Evolutionary conservation across 2,797 vertebrate species (phyloP), one percentile per base, ranked within the genome.

Genomic region (Acanthiza pusilla): DNA sequence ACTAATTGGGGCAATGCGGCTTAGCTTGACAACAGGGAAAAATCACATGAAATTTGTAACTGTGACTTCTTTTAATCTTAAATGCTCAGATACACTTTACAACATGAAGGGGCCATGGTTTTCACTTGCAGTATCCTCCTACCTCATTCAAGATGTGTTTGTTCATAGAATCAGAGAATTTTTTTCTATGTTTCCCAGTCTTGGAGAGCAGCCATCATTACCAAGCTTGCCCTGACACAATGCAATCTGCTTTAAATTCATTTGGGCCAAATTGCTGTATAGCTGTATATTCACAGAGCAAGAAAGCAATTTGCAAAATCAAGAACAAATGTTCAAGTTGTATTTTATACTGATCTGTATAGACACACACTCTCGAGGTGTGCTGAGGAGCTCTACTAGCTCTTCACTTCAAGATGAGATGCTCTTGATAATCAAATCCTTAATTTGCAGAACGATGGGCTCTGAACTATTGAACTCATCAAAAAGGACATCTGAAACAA

Each of bases 401-500:
- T 60, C 20, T 26, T 90, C 47, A 73, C 47, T 48, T 89, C 25
- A 93, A 65, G 58, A 80, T 11, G 16, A 47, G 36, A 55, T 51
- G 26, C 8, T 58, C 36, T 63, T 91, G 66, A 79, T 34, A 95
- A 92, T 51, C 16, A 86, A 77, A 65, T 45, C 20, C 47, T 88
- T 63, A 62, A 68, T 79, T 77, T 85, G 21, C 21, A 88, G 77
- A 83, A 81, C 6, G 13, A 50, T n/a, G 36, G 32, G 11, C 13
- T 88, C 30, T 78, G 51, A 91, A 71, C 63, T 81, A 60, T 8
- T 89, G 32, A 71, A 78, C 27, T 16, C 57, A 92, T 48, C 34
- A 78, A 45, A 76, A 67, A 58, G 55, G 60, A 68, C 34, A 84
- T 36, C n/a, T 75, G 40, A 92, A 89, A 80, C 12, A 89, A 77